Base-by-base conservation (phyloP, 2,797 vertebrate genomes). In the Neoniphon sammara region DNA sequence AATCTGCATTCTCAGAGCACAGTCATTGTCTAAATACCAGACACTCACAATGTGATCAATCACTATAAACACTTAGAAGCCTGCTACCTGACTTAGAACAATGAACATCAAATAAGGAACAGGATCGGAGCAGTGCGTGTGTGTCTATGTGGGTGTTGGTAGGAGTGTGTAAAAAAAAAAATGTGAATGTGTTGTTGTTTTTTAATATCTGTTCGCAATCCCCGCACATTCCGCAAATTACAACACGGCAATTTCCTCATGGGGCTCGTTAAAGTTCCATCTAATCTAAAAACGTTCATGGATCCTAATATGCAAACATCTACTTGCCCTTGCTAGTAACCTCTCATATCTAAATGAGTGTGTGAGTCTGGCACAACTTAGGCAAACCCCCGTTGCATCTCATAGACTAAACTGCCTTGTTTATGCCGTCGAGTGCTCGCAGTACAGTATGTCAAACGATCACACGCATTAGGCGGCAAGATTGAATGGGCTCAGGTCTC, bases 31-130 rank as follows among this genome's bases (percentile, higher is more conserved):
- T 87, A 79, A 78, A 86, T 66, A 85, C 31, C 52, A 73, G 52
- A 70, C 76, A 73, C 67, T 66, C 68, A 73, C 53, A 77, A 46
- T 77, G 75, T 68, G 79, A 90, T 91, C 82, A 85, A 81, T 89
- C 81, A 85, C 79, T 78, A 63, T 68, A 59, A 89, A 78, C 75
- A 84, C 61, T 81, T 49, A 71, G 61, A 83, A 50, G 44, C 52
- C 78, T 58, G 67, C 66, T 62, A 71, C 71, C 77, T 80, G 65
- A 73, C 55, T 61, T 65, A 75, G 23, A 88, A 83, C 72, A 78
- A 80, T 66, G 36, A 57, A 57, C 71, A 73, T 76, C 46, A 82
- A 78, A 78, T 47, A 46, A 68, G 34, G 23, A 64, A 61, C 53
- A 49, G 30, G 10, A 20, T 17, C 12, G 12, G 46, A 30, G 36